A percentile compares a stretch with the other conserved stretches of the same genome.
These are phyloP conservation scores for Umimayanthus kanabou DNA, from an alignment of 92 coral and sea anemone genomes.

Conservation along the genomic window DNA sequence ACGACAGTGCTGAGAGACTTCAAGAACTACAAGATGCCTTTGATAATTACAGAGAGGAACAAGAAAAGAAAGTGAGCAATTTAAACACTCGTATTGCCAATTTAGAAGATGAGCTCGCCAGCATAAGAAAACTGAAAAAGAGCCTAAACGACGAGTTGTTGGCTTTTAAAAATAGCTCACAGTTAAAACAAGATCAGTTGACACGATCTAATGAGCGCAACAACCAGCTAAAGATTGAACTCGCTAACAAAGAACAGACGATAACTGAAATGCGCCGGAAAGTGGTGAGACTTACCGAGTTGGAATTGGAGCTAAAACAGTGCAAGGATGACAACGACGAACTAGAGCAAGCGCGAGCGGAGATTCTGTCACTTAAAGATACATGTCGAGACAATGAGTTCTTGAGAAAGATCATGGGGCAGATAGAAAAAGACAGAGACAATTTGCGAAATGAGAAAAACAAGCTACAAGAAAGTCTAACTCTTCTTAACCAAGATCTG, in stretches of 20 bases:
- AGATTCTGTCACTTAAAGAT: constrained; percentile 14
- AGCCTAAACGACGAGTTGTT: constrained; percentile 28
- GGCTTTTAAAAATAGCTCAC: constrained; percentile 22
- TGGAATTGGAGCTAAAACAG: constrained; percentile 15
- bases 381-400: constrained; percentile 25
- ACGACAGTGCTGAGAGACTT: constrained; percentile 2
- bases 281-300: constrained; percentile 18
- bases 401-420: constrained; percentile 23
- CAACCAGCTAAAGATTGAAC: constrained; percentile 65
- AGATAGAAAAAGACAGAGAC: constrained; percentile 70
- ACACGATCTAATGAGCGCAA: constrained; percentile 57
- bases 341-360: constrained; percentile 8
- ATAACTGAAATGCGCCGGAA: constrained; percentile 61
- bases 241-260: constrained; percentile 62
- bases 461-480: constrained; percentile 73
- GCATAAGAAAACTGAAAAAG: constrained; percentile 10
- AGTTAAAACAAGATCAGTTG: constrained; percentile 30
- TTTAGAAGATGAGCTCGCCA: constrained; percentile 23
- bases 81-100: background rate
- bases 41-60: constrained; percentile 21
- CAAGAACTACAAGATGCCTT: constrained; percentile 2
- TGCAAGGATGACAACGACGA: constrained; percentile 3
- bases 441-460: constrained; percentile 60
- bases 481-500: constrained; percentile 62
- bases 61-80: background rate